These are phyloP conservation scores for Columbina picui DNA, from an alignment of 2,113 vertebrate species.

Conservation along the genomic window DNA sequence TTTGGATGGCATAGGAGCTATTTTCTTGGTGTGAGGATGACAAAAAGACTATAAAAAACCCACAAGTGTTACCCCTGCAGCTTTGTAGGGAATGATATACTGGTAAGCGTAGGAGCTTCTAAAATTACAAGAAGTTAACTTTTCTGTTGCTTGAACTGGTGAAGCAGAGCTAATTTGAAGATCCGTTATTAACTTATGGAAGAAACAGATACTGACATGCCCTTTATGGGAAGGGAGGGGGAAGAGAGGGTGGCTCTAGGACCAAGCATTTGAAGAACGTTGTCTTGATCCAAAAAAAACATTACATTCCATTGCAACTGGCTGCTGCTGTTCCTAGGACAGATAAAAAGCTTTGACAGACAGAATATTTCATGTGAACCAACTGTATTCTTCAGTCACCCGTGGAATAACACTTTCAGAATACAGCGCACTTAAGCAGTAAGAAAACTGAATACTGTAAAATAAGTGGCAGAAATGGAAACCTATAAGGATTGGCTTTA, in stretches of 20 bases:
- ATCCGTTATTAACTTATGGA: background rate
- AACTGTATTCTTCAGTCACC: background rate
- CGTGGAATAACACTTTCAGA: background rate
- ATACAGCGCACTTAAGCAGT: background rate
- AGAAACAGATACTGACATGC: background rate
- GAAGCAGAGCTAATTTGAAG: background rate
- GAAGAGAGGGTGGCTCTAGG: background rate
- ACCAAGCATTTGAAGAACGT: constrained; percentile 15
- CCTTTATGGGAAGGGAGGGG: background rate
- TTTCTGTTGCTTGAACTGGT: background rate
- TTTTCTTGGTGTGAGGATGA: background rate
- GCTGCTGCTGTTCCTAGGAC: background rate
- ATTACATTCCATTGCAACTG: background rate
- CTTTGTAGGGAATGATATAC: background rate
- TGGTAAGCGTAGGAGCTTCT: background rate
- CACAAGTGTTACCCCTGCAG: background rate
- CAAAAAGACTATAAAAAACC: background rate
- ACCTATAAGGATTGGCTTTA: background rate
- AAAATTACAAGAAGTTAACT: background rate
- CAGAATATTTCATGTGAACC: background rate
- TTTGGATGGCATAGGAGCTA: background rate
- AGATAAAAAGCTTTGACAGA: background rate
- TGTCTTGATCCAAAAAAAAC: background rate
- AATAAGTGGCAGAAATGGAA: background rate
- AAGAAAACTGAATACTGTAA: background rate